Evolutionary conservation across 2,797 vertebrate species (phyloP).

Genomic region (Neopelma chrysocephalum): DNA sequence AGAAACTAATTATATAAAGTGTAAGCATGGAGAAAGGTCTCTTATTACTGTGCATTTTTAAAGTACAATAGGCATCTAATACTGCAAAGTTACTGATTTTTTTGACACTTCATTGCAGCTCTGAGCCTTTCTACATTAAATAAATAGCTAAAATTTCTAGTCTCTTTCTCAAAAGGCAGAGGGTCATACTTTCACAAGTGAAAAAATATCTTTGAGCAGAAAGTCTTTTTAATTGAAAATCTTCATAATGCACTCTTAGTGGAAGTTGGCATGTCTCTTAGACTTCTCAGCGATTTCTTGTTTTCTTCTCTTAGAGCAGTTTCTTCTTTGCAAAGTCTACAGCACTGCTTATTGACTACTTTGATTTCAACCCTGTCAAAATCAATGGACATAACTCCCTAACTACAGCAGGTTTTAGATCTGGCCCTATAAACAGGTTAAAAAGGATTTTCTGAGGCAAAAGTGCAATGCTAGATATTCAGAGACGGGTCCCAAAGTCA

Average conservation of each 20-base stretch:
- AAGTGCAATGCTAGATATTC: background rate
- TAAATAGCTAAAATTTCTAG: background rate
- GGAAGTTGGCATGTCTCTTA: background rate
- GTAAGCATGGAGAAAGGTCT: background rate
- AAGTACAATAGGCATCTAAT: too few species aligned
- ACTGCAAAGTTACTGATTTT: too few species aligned
- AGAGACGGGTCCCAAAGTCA: slow-evolving; percentile 7
- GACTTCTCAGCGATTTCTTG: background rate
- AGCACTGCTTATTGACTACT: background rate
- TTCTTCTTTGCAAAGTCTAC: background rate
- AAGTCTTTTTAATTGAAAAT: background rate
- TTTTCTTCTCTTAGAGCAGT: background rate
- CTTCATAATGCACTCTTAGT: background rate
- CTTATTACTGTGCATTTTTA: background rate
- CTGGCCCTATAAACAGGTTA: background rate
- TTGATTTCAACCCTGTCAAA: background rate
- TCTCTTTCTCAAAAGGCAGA: background rate
- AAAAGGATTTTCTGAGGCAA: background rate
- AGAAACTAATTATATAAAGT: background rate
- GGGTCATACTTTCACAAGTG: background rate
- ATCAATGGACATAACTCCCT: background rate
- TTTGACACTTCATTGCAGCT: background rate
- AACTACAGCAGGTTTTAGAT: background rate
- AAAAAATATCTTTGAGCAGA: background rate
- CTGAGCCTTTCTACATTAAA: background rate